Conservation (phyloP, 2,113 vertebrate species). For the Perccottus glenii region DNA sequence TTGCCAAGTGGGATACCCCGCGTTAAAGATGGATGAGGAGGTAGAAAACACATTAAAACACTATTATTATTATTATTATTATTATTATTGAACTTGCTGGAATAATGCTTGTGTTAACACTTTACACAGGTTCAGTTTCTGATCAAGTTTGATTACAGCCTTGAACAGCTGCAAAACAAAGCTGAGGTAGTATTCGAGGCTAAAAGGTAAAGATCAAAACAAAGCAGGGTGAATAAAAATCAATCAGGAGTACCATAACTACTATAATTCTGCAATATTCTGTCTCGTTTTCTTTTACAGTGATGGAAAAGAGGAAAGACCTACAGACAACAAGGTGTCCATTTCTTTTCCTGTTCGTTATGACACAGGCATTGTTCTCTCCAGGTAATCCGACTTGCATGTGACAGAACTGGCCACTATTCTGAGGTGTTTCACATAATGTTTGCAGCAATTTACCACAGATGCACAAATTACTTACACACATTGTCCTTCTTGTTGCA, state of each 20-base stretch:
- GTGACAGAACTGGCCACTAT: too few relatives aligned
- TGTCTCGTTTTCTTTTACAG: conserved; percentile 63
- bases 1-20: conserved; percentile 88
- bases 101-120: conserved; percentile 11
- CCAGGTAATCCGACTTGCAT: conserved; percentile 75
- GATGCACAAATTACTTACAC: background rate
- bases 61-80: background rate
- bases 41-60: conserved; percentile 58
- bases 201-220: conserved; percentile 76
- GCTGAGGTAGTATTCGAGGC: conserved; percentile 81
- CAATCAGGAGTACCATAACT: background rate
- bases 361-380: conserved; percentile 85
- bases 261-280: background rate
- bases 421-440: background rate
- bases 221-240: background rate
- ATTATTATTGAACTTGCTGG: too few relatives aligned
- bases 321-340: conserved; percentile 79
- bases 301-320: conserved; percentile 82
- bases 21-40: conserved; percentile 81
- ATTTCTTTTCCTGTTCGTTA: conserved; percentile 83
- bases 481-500: conserved; percentile 46
- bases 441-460: background rate
- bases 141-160: conserved; percentile 89
- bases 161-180: conserved; percentile 80
- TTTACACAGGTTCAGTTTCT: conserved; percentile 82